phyloP scores from a whole-genome alignment of 2,888 invertebrate genomes.

The Tipula lateralis region DNA sequence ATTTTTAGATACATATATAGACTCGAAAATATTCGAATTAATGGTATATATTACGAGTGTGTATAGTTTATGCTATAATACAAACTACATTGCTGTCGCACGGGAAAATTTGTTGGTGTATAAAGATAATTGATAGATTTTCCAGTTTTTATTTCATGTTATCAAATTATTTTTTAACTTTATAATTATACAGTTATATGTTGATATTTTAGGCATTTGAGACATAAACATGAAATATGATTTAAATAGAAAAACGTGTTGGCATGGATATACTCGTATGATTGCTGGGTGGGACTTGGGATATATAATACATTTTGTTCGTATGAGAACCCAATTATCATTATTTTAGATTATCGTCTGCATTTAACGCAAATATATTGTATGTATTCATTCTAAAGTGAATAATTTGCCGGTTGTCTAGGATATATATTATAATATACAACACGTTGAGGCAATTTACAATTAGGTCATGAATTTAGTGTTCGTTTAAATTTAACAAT shows the following conservation, averaged over 20 bases:
- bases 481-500: background rate
- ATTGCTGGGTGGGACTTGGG: background rate
- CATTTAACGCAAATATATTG: background rate
- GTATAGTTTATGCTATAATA: background rate
- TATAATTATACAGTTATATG: background rate
- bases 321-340: background rate
- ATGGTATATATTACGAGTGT: background rate
- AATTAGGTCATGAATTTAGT: background rate
- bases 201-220: background rate
- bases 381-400: background rate
- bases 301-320: background rate
- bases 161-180: background rate
- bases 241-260: background rate
- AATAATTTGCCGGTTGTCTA: background rate
- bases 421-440: background rate
- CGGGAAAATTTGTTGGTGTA: background rate
- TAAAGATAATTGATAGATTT: background rate
- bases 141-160: background rate
- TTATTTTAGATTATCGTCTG: background rate
- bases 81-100: background rate
- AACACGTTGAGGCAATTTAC: background rate
- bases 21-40: slow-evolving; percentile 13
- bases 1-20: background rate
- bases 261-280: background rate
- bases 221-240: background rate